These are phyloP conservation scores for Macrophya annulata DNA, from an alignment of 2,888 invertebrate species.

Conservation along the genomic window DNA sequence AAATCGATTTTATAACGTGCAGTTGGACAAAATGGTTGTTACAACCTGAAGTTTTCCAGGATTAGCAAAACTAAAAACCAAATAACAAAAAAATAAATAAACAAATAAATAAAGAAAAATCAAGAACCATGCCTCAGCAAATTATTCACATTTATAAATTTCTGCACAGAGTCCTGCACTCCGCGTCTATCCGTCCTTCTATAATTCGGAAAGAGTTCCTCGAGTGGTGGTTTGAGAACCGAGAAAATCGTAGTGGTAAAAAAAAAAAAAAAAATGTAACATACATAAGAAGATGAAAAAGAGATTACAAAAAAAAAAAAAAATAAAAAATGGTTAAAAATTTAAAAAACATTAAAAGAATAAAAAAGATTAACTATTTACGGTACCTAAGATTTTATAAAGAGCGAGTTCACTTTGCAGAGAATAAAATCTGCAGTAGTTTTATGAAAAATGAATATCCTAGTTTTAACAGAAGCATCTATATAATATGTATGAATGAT, in stretches of 20 bases:
- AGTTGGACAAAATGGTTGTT: not conserved
- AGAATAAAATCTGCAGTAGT: not conserved
- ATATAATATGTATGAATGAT: too few relatives aligned
- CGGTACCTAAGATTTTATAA: not conserved
- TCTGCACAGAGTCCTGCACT: not conserved
- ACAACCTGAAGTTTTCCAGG: not conserved
- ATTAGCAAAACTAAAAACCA: too few relatives aligned
- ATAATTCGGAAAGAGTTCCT: constrained; percentile 22
- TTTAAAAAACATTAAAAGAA: not conserved
- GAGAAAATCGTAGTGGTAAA: constrained; percentile 26
- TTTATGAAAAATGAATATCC: not conserved
- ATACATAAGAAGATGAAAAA: constrained; percentile 6
- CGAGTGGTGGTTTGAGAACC: constrained; percentile 15
- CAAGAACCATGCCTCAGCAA: not conserved
- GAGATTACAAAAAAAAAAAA: too few relatives aligned
- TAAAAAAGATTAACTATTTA: constrained; percentile 7
- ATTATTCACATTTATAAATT: constrained; percentile 17
- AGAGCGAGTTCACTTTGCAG: constrained; percentile 3
- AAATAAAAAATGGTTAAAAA: too few relatives aligned
- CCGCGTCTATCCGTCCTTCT: constrained; percentile 15
- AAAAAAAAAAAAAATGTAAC: constrained; percentile 2
- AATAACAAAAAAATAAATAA: too few relatives aligned
- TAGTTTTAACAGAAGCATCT: too few relatives aligned
- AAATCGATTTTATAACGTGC: not conserved
- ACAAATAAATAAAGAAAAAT: not conserved